Evolutionary conservation across 92 coral and sea anemone species (phyloP).

Genomic region (Plumapathes pennacea): DNA sequence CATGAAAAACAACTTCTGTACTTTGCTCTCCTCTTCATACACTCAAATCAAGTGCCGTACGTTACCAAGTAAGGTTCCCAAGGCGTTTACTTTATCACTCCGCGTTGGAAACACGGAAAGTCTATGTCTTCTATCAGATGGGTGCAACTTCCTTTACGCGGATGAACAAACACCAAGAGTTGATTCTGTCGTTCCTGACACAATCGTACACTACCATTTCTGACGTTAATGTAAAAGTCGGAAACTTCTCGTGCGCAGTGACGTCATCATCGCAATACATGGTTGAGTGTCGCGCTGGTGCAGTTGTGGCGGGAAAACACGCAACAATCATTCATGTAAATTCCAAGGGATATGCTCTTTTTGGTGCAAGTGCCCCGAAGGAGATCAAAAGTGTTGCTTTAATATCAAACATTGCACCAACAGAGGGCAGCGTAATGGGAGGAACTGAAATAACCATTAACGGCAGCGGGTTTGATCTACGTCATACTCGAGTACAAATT

Average conservation of each 20-base stretch:
- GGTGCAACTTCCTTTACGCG: conserved; percentile 54
- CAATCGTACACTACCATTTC: conserved; percentile 32
- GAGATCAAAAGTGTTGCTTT: conserved; percentile 42
- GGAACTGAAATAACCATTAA: conserved; percentile 64
- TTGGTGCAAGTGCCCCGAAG: conserved; percentile 45
- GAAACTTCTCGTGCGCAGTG: conserved; percentile 57
- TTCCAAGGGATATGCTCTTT: conserved; percentile 46
- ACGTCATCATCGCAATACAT: conserved; percentile 41
- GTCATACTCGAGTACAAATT: conserved; percentile 59
- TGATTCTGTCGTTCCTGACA: conserved; percentile 61
- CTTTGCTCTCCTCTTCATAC: conserved; percentile 20
- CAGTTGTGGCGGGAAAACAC: conserved; percentile 63
- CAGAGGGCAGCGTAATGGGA: conserved; percentile 76
- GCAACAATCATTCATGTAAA: conserved; percentile 19
- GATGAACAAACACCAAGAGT: conserved; percentile 55
- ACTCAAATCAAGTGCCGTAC: conserved; percentile 59
- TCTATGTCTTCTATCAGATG: conserved; percentile 24
- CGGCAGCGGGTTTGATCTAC: conserved; percentile 82
- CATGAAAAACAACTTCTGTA: too few species aligned
- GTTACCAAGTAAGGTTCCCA: conserved; percentile 10
- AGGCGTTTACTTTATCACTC: conserved; percentile 19
- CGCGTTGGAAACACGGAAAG: conserved; percentile 42
- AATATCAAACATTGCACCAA: conserved; percentile 61
- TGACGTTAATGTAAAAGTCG: conserved; percentile 62
- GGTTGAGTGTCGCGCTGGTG: conserved; percentile 53